phyloP scores from a whole-genome alignment of 2,888 invertebrate species.

The Escarpia spicata region DNA sequence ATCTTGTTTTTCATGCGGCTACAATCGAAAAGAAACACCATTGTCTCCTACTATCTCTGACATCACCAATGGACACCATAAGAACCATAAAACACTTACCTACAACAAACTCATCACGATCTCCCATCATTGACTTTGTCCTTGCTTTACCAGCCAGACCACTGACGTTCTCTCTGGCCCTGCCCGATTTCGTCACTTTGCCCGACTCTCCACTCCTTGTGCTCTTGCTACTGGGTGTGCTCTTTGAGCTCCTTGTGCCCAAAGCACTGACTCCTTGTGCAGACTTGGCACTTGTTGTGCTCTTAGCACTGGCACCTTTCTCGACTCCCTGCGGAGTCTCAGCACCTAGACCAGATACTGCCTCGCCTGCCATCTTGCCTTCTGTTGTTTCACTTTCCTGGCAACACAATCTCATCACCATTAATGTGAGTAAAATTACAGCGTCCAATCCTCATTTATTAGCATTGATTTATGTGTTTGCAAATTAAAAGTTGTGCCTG shows the following conservation, averaged over 20 bases:
- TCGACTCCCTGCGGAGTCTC: neutral
- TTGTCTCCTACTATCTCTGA: neutral
- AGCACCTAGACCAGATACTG: neutral
- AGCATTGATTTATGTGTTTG: no score
- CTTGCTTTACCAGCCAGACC: neutral
- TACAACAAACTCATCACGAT: conserved; percentile 57
- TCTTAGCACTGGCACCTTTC: neutral
- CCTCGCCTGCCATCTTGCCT: neutral
- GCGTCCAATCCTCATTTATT: no score
- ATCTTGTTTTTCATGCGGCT: neutral
- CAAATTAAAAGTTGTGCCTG: no score
- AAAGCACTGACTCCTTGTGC: neutral
- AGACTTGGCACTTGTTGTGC: neutral
- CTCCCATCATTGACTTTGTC: conserved; percentile 37
- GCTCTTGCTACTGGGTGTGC: conserved; percentile 36
- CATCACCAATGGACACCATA: neutral
- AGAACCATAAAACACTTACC: conserved; percentile 42
- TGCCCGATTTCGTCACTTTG: neutral
- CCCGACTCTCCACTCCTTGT: conserved; percentile 43
- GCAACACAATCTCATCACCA: no score
- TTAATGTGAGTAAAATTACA: no score
- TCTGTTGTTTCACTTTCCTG: neutral
- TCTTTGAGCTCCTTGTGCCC: conserved; percentile 20
- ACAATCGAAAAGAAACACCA: neutral
- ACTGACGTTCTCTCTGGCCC: neutral